Base-by-base conservation (phyloP, 2,797 vertebrate species). In the Acrossocheilus fasciatus region DNA sequence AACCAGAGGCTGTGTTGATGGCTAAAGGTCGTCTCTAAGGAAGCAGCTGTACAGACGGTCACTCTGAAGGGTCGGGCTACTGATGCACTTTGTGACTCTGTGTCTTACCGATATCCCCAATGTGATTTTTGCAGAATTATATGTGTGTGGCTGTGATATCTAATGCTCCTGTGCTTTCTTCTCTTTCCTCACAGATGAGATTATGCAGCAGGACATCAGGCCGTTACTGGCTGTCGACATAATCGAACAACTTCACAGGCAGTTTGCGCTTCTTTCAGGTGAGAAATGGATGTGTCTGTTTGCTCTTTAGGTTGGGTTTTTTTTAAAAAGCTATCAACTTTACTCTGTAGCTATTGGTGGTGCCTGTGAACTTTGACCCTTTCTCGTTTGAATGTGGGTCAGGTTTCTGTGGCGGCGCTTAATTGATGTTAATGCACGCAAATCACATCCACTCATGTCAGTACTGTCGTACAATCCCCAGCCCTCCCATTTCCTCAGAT, bases 121-220 rank as follows among this genome's bases (percentile, higher is more conserved):
- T n/a, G 34, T 69, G 26, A 36, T 62, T 54, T 73, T 26, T 4
- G 47, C 43, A 45, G 50, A 52, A 64, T 30, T 36, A 50, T 57
- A 20, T 20, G 11, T 43, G 47, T 36, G 34, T 36, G 2, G 34
- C 34, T 36, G 34, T 36, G 34, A 36, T 36, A 47, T 75, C 15
- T 50, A 10, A 52, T 5, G 23, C 52, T 17, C 12, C 23, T 84
- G n/a, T 79, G 39, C 68, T 47, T 52, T 83, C 18, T 45, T 41
- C 52, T 82, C 59, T 82, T 39, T 83, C 50, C 59, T 81, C 91
- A 12, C 95, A 99, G 98, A 98, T 96, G 97, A 98, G 95, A 98
- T 99, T 91, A 98, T 99, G 97, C 98, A 99, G 93, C 97, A 98
- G 95, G 98, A 99, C 90, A 97, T 99, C 91, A 95, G 98, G 91